These are phyloP conservation scores for Megaceryle torquata DNA, from an alignment of 2,113 vertebrate species.

Conservation along the genomic window DNA sequence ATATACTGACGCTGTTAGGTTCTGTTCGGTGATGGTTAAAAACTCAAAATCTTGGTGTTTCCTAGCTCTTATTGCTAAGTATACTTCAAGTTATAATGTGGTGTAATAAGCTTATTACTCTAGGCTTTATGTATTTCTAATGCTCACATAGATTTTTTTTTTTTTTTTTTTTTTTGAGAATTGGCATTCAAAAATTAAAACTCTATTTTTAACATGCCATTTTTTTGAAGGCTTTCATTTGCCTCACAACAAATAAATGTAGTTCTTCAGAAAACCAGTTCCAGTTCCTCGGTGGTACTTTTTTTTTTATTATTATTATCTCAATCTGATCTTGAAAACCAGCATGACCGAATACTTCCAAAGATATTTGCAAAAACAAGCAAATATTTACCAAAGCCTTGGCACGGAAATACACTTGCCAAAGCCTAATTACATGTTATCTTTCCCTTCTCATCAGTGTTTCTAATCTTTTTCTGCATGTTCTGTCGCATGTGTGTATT, in stretches of 20 bases:
- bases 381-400: conserved; percentile 10
- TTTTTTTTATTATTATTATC: neutral
- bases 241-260: neutral
- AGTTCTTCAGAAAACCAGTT: conserved; percentile 5
- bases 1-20: neutral
- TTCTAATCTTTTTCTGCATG: conserved; percentile 46
- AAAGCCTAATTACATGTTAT: conserved; percentile 22
- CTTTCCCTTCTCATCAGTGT: conserved; percentile 32
- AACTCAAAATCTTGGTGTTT: neutral
- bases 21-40: neutral
- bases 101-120: neutral
- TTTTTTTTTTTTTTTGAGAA: neutral
- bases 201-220: neutral
- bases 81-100: neutral
- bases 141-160: neutral
- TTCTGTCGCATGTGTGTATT: conserved; percentile 48
- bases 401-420: conserved; percentile 23
- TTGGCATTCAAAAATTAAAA: neutral
- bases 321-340: neutral
- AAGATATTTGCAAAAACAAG: neutral
- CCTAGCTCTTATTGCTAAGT: neutral
- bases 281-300: neutral
- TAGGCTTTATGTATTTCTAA: neutral
- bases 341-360: neutral
- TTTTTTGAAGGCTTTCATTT: neutral